Base-by-base conservation (phyloP, 2,888 invertebrate genomes). In the Nomada fucata region DNA sequence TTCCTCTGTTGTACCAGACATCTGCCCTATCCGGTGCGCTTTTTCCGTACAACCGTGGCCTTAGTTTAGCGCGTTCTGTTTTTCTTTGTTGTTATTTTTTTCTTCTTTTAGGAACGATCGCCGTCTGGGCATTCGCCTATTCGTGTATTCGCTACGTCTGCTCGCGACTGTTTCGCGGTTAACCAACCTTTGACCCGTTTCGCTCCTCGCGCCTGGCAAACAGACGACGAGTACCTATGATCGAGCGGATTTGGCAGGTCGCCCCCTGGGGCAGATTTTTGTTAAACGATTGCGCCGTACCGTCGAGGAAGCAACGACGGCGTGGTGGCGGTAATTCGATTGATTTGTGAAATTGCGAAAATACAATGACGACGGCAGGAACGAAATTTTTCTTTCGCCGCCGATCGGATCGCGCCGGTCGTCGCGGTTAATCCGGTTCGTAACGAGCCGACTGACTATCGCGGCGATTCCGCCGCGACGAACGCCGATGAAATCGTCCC, bases 351-450 rank as follows among this genome's bases (percentile, higher is more conserved):
- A n/a, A n/a, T n/a, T n/a, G n/a, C n/a, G n/a, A n/a, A n/a, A n/a
- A n/a, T n/a, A n/a, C 0, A 29, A 29, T 7, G 7, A 7, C 29
- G 29, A 29, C 7, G 29, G 29, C 29, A 29, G 29, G 7, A 29
- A 29, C 7, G 7, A 36, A 0, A 7, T 36, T 36, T 36, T 36
- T 65, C 23, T 76, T 70, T 53, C 50, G 60, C 59, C 55, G 29
- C 47, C 11, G 75, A 64, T 65, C 44, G 52, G 59, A 75, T 52
- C 64, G 52, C 67, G 47, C 63, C 55, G 18, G 60, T 74, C 76
- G 60, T 83, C 73, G 77, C 87, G 88, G 88, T 89, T 89, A 91
- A 90, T 91, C 83, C 83, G 81, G 88, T 89, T 90, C 89, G 84
- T 85, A 86, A 90, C 89, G 86, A 89, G 88, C 75, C 73, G 85